Conservation (phyloP, 2,797 vertebrate species). For the Sciurus vulgaris region DNA sequence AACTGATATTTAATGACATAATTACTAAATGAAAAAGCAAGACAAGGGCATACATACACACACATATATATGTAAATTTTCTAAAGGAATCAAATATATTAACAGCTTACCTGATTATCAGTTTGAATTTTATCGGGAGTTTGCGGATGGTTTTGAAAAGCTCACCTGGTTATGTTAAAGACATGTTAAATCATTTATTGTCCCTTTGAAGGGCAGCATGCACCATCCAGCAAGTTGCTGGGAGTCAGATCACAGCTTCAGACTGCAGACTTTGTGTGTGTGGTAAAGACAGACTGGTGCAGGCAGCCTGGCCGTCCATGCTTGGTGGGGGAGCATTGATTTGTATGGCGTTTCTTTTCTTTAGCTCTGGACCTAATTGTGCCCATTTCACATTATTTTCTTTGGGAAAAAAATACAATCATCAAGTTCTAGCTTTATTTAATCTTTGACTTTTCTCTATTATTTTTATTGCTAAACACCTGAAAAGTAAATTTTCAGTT, state of each 20-base stretch:
- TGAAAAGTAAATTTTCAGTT: background rate
- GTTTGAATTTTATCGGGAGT: background rate
- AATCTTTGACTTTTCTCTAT: background rate
- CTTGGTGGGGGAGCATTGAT: background rate
- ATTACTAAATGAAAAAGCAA: slow-evolving; percentile 43
- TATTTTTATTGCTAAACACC: background rate
- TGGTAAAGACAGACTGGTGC: background rate
- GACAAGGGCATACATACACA: background rate
- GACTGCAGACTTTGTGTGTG: background rate
- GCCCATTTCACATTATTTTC: background rate
- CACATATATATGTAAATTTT: background rate
- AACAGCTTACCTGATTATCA: background rate
- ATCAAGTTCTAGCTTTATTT: background rate
- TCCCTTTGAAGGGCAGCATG: background rate
- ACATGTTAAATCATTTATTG: background rate
- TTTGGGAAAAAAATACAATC: background rate
- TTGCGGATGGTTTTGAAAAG: background rate
- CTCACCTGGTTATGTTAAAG: background rate
- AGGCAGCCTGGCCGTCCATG: background rate
- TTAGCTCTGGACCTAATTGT: background rate
- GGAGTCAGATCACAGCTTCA: background rate
- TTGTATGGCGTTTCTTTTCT: background rate
- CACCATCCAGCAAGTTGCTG: background rate
- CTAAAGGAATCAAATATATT: slow-evolving; percentile 23
- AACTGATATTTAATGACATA: slow-evolving; percentile 42